Base-by-base conservation (phyloP, 2,888 invertebrate genomes). In the Dryadula phaetusa region DNA sequence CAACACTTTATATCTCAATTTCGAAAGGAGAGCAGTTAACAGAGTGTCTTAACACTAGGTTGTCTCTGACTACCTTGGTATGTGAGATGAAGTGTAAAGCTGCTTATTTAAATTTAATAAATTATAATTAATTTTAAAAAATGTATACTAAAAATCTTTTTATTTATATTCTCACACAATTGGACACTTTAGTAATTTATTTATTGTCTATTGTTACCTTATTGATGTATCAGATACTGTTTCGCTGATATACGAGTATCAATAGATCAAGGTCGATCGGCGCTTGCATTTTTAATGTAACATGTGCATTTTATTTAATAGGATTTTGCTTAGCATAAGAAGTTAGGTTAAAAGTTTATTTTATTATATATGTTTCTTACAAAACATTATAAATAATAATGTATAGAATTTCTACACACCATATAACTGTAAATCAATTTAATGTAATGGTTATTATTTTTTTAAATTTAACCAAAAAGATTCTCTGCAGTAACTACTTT, bases 201-300 rank as follows among this genome's bases (percentile, higher is more conserved):
- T n/a, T n/a, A n/a, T 54, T 34, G 32, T 20, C 25, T 32, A 20
- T 54, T 44, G 18, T 32, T 20, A 18, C 8, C n/a, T 47, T 61
- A 62, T 18, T 49, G 61, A 54, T 37, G 62, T 62, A n/a, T 16
- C 62, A 66, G 63, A 63, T 63, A 66, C 44, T 18, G 20, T 66
- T 60, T 69, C 40, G 63, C 63, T 64, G 60, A 69, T 54, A 64
- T 34, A n/a, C n/a, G n/a, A n/a, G n/a, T n/a, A 58, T 64, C 46
- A 52, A 60, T 64, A 37, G 32, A 32, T 25, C 28, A 67, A 64
- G 44, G 63, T 60, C 58, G 64, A 18, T 49, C 34, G 40, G 34
- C n/a, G 25, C 25, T 52, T 58, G 16, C 47, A 44, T 22, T 37
- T 37, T 54, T 56, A 37, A 22, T 37, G 22, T 34, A 0, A n/a